A percentile compares a stretch with the other conserved stretches of the same genome.
Conservation (phyloP, 1,140 invertebrate species). For the Tetraneura akinire region DNA sequence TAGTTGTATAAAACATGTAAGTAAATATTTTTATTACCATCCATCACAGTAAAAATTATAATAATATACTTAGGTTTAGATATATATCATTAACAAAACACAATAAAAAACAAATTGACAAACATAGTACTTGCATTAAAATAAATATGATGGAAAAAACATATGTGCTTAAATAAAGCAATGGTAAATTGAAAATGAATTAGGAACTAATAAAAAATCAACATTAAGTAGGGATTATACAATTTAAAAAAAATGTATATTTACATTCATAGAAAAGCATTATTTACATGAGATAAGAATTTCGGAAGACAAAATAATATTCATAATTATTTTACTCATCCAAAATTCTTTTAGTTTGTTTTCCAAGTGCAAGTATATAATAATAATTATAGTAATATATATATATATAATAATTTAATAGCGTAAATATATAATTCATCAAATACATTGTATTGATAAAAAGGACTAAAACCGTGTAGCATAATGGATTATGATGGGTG, state of each 20-base stretch:
- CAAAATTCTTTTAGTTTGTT: background rate
- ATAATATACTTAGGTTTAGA: background rate
- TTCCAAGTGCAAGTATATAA: background rate
- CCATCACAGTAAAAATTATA: slow-evolving; percentile 12
- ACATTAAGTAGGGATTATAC: slow-evolving; percentile 5
- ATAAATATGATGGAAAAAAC: background rate
- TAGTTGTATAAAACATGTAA: background rate
- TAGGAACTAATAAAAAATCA: slow-evolving; percentile 33
- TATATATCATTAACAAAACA: background rate
- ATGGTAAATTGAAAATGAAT: slow-evolving; percentile 1
- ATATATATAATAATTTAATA: background rate
- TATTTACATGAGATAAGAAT: background rate
- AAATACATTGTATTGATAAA: too few species aligned
- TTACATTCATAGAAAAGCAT: background rate
- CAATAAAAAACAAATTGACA: background rate
- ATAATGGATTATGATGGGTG: too few species aligned
- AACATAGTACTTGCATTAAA: background rate
- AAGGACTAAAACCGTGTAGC: too few species aligned
- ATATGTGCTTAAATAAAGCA: background rate
- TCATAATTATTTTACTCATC: too few species aligned
- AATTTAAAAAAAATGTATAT: background rate
- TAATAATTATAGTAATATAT: background rate
- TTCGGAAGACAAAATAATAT: background rate
- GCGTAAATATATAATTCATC: too few species aligned
- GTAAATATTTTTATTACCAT: slow-evolving; percentile 25